Evolutionary conservation across 2,113 vertebrate genomes (phyloP), one percentile per base, ranked within the genome.

Genomic region (Choloepus hoffmanni): DNA sequence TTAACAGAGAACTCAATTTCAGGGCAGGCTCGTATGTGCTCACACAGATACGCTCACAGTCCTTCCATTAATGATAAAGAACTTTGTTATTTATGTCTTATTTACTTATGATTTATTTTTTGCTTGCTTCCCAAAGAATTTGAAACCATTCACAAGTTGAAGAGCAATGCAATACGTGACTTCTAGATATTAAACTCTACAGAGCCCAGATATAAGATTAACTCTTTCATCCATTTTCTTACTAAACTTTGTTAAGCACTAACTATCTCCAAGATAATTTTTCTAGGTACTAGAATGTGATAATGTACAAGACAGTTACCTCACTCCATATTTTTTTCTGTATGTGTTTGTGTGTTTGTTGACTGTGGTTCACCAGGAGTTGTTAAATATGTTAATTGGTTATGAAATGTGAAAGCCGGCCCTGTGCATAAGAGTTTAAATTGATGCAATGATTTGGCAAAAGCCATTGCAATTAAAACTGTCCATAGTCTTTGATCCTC

Each of bases 361-460:
- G 67, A 77, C 11, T 13, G 7, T 36, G 7, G 14, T 63, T 82
- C 77, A 40, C n/a, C 68, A 30, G 21, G 26, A 40, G 3, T 43
- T 77, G 12, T 82, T 94, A 82, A 89, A 95, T 85, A 82, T 36
- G 55, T 55, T 95, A 86, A 87, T 96, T 81, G 60, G 48, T 60
- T 84, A 70, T 90, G 87, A 89, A 76, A 78, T 63, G 62, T 60
- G 81, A 65, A 95, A 92, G 28, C 8, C 0, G 0, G 18, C 45
- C 15, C n/a, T 78, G 0, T 65, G 48, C 15, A 65, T 33, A 76
- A 26, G 36, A 68, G 7, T 65, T 90, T 65, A 84, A 83, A 70
- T 76, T 68, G 67, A 81, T 45, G 63, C 19, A 58, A 45, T 18
- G 58, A 33, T 55, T 48, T 70, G 55, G 53, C 72, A 85, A 77